Conservation (phyloP, 2,797 vertebrate species). For the Sebastes hubbsi region DNA sequence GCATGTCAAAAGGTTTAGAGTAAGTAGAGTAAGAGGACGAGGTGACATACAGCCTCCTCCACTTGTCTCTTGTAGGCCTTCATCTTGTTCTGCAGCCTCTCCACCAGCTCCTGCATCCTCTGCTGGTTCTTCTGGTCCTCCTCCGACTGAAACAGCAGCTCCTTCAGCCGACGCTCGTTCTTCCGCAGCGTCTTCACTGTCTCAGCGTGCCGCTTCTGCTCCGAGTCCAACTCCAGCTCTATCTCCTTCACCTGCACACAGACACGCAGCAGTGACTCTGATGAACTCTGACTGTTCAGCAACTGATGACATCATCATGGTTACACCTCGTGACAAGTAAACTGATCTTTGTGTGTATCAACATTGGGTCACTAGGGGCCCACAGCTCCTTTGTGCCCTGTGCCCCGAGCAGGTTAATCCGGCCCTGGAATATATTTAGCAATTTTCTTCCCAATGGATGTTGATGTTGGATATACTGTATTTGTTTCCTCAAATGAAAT, state of each 20-base stretch:
- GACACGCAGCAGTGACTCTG: neutral
- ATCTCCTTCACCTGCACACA: constrained; percentile 82
- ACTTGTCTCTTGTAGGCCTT: constrained; percentile 90
- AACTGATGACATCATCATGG: neutral
- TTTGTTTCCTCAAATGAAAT: neutral
- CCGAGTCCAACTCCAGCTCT: constrained; percentile 84
- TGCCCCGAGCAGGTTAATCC: neutral
- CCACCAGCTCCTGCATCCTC: constrained; percentile 87
- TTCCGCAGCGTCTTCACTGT: constrained; percentile 86
- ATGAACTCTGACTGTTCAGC: neutral
- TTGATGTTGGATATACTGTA: neutral
- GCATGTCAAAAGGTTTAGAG: neutral
- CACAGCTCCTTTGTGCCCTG: neutral
- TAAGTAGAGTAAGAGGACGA: too few relatives aligned
- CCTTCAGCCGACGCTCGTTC: constrained; percentile 86
- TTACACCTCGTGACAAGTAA: neutral
- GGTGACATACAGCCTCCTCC: constrained; percentile 82
- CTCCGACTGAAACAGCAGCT: constrained; percentile 86
- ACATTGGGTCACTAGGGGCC: neutral
- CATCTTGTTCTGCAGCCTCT: constrained; percentile 88
- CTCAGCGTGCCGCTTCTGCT: constrained; percentile 84
- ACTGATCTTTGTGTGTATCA: neutral
- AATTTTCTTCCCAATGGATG: neutral
- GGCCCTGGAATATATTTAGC: neutral
- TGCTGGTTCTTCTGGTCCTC: constrained; percentile 89